A percentile compares a stretch with the other conserved stretches of the same genome.
These are phyloP conservation scores for Habroteleia sp. DNA, from an alignment of 2,888 invertebrate genomes.

Conservation along the genomic window DNA sequence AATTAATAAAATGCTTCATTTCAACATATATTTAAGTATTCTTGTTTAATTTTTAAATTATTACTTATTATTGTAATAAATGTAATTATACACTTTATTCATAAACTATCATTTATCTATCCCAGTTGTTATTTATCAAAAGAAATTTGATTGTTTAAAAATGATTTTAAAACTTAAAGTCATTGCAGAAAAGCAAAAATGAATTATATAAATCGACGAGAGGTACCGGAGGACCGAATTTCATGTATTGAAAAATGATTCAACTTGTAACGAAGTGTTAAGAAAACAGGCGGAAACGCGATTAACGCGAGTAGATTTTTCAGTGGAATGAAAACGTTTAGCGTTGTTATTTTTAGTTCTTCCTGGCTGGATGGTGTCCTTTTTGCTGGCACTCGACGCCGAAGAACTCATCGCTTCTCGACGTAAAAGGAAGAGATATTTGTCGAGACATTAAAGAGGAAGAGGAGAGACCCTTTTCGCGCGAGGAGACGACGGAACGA, in stretches of 20 bases:
- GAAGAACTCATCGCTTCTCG: slow-evolving; percentile 21
- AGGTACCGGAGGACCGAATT: too few species aligned
- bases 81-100: too few species aligned
- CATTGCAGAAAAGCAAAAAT: too few species aligned
- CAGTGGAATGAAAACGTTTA: slow-evolving; percentile 14
- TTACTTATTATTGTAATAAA: too few species aligned
- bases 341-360: slow-evolving; percentile 19
- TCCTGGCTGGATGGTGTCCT: slow-evolving; percentile 8
- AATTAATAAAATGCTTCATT: too few species aligned
- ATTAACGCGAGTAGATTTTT: slow-evolving; percentile 1
- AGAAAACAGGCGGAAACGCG: background rate
- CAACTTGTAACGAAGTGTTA: background rate
- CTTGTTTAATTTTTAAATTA: too few species aligned
- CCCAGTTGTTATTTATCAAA: too few species aligned
- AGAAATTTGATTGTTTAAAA: too few species aligned
- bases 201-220: too few species aligned
- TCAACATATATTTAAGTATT: too few species aligned
- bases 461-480: slow-evolving; percentile 14
- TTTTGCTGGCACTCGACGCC: slow-evolving; percentile 21
- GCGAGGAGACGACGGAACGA: slow-evolving; percentile 6
- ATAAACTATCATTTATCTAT: too few species aligned
- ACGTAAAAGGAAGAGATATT: slow-evolving; percentile 45
- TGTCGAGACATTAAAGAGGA: slow-evolving; percentile 27
- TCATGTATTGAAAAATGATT: background rate
- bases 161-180: too few species aligned